Conservation (phyloP, 2,888 invertebrate species). For the Parasteatoda lunata region DNA sequence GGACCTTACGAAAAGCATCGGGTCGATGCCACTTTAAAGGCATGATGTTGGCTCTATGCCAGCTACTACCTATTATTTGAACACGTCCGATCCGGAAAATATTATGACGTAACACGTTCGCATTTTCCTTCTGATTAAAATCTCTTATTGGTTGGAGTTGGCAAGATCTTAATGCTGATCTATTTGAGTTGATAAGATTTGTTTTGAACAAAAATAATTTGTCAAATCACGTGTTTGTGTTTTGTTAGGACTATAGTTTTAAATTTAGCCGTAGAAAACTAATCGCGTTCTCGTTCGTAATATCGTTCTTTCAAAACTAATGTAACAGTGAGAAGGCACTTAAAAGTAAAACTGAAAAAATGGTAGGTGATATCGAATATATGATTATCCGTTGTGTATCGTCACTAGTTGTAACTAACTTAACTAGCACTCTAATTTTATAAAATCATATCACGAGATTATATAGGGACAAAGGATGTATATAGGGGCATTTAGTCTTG, state of each 20-base stretch:
- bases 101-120: background rate
- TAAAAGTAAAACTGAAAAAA: too few species aligned
- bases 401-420: too few species aligned
- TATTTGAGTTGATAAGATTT: background rate
- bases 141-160: background rate
- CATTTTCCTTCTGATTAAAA: background rate
- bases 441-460: too few species aligned
- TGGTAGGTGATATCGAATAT: too few species aligned
- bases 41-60: slow-evolving; percentile 9
- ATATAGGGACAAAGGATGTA: too few species aligned
- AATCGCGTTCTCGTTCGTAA: background rate
- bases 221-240: background rate
- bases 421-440: too few species aligned
- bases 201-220: too few species aligned
- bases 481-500: too few species aligned
- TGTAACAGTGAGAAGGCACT: too few species aligned
- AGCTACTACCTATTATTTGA: background rate
- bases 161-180: background rate
- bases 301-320: too few species aligned
- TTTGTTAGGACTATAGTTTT: background rate
- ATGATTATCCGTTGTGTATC: too few species aligned
- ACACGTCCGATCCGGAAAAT: background rate
- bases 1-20: background rate
- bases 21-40: slow-evolving; percentile 9
- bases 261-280: background rate